Percentiles rank a stretch among this genome's conserved stretches.
phyloP scores from a whole-genome alignment of 1,140 invertebrate genomes.

The Diabrotica virgifera region DNA sequence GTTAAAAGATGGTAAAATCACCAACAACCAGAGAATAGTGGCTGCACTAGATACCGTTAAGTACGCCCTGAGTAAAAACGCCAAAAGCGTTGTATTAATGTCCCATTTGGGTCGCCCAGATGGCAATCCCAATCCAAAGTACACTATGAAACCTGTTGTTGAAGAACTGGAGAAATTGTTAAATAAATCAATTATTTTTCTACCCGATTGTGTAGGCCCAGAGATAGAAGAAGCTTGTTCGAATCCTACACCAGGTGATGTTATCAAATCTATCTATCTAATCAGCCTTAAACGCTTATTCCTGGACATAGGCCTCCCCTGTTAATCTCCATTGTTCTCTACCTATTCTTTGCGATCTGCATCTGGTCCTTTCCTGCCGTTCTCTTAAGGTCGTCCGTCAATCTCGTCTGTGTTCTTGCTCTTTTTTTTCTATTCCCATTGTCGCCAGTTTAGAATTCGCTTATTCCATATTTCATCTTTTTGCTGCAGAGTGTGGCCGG shows the following conservation, averaged over 20 bases:
- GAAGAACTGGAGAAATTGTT: slow-evolving; percentile 87
- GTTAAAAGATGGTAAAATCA: slow-evolving; percentile 93
- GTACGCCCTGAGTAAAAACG: slow-evolving; percentile 90
- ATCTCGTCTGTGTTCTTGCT: no score
- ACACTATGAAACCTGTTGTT: slow-evolving; percentile 88
- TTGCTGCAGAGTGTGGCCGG: no score
- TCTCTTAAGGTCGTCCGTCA: no score
- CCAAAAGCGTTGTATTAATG: slow-evolving; percentile 94
- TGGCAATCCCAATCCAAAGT: slow-evolving; percentile 82
- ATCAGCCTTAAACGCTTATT: no score
- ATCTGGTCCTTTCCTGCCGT: no score
- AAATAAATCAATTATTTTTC: slow-evolving; percentile 79
- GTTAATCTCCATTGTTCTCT: no score
- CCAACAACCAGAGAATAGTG: slow-evolving; percentile 96
- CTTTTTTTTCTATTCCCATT: no score
- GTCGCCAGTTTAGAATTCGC: no score
- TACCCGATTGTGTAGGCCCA: slow-evolving; percentile 90
- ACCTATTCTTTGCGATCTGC: no score
- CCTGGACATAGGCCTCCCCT: no score
- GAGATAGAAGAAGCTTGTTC: slow-evolving; percentile 89
- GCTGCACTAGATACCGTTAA: slow-evolving; percentile 93
- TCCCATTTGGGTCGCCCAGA: slow-evolving; percentile 97
- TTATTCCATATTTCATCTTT: no score
- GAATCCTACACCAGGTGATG: slow-evolving; percentile 78
- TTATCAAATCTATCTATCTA: no score